Evolutionary conservation across 2,888 invertebrate species (phyloP), one percentile per base, ranked within the genome.

Genomic region (Trilocha varians): DNA sequence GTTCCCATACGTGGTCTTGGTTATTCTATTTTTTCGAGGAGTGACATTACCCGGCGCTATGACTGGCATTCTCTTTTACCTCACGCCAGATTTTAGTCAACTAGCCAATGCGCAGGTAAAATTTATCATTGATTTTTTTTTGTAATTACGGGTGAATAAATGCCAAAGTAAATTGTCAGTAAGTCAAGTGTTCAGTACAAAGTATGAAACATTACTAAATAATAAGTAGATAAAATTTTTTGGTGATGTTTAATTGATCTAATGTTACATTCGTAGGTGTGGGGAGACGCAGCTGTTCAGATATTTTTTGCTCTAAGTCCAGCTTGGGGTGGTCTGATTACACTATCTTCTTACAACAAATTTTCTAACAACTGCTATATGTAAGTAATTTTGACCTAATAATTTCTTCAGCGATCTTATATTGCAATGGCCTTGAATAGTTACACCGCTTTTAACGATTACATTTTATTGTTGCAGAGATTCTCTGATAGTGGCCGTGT

Each of bases 221-320:
- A n/a, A n/a, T n/a, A n/a, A n/a, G n/a, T n/a, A n/a, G n/a, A n/a
- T n/a, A n/a, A n/a, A n/a, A n/a, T n/a, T n/a, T n/a, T n/a, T n/a
- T n/a, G n/a, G n/a, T n/a, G n/a, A n/a, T n/a, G n/a, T n/a, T n/a
- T n/a, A n/a, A n/a, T 32, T 32, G 32, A 32, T 9, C 6, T 32
- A n/a, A 11, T 39, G n/a, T 32, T 32, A 41, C 25, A 42, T 8
- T 59, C 53, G 32, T 46, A 91, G 91, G 92, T 93, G 11, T 93
- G 92, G 93, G 93, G 93, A 36, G 93, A 94, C 65, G 93, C 94
- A 0, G 93, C 93, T 1, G 93, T 94, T 15, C 95, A 95, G 75
- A 94, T 95, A 62, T 95, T 96, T 76, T 96, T 94, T 70, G 94
- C 95, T 0, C 76, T 95, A 16, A 93, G 94, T 57, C 93, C 93